phyloP scores from a whole-genome alignment of 2,113 vertebrate genomes.

The Ammospiza caudacuta region DNA sequence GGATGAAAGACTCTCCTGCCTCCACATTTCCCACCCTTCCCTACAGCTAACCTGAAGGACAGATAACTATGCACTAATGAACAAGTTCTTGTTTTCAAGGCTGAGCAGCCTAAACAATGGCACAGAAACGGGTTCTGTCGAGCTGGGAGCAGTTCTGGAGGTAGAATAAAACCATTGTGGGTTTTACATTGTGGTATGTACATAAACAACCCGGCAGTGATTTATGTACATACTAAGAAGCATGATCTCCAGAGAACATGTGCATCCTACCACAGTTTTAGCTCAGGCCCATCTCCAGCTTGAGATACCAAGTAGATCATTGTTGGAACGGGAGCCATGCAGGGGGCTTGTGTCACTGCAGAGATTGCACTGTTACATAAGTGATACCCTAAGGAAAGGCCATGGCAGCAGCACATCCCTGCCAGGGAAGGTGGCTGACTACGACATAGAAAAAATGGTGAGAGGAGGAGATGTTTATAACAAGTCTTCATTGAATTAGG shows the following conservation, averaged over 20 bases:
- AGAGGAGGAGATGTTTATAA: not conserved
- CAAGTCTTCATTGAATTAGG: not conserved
- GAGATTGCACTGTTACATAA: not conserved
- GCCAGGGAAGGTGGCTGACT: not conserved
- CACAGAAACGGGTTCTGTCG: not conserved
- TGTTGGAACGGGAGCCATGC: not conserved
- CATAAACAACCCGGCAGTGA: not conserved
- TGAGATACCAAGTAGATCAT: not conserved
- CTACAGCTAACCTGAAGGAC: not conserved
- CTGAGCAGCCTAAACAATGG: not conserved
- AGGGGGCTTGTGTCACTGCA: not conserved
- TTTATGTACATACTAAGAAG: not conserved
- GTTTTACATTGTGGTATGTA: not conserved
- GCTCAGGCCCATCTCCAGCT: not conserved
- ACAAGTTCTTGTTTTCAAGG: not conserved
- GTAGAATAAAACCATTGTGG: not conserved
- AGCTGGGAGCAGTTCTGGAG: not conserved
- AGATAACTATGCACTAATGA: not conserved
- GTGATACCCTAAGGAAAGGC: constrained; percentile 3
- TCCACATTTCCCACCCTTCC: not conserved
- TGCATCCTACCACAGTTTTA: not conserved
- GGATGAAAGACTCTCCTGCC: not conserved
- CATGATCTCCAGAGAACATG: not conserved
- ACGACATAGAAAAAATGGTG: not conserved
- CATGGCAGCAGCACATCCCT: not conserved